These are phyloP conservation scores for Delia radicum DNA, from an alignment of 1,140 invertebrate species.

Conservation along the genomic window DNA sequence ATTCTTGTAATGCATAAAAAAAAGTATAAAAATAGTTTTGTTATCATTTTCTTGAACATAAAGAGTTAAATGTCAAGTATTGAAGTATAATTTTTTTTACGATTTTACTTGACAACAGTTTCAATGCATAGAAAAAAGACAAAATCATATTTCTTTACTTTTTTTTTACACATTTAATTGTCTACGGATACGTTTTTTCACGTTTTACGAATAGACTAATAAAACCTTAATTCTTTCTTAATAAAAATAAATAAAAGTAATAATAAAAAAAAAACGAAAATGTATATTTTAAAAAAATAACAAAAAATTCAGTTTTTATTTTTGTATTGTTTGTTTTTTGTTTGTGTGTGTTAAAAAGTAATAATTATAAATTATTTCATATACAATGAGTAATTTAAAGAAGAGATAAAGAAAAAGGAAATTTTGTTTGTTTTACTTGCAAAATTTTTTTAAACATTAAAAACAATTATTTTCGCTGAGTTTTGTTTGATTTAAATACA, in stretches of 20 bases:
- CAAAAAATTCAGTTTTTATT: conserved; percentile 1
- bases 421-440: background rate
- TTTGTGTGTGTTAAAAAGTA: background rate
- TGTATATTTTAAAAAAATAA: background rate
- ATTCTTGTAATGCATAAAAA: too few species aligned
- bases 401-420: background rate
- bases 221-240: too few species aligned
- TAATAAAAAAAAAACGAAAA: background rate
- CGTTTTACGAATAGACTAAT: too few species aligned
- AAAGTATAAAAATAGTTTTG: too few species aligned
- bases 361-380: conserved; percentile 8
- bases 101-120: too few species aligned
- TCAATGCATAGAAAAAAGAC: too few species aligned
- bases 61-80: too few species aligned
- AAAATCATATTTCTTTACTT: too few species aligned
- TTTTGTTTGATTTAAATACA: conserved; percentile 15
- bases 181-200: too few species aligned
- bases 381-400: conserved; percentile 22
- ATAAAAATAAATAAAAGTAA: background rate
- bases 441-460: background rate
- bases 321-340: background rate
- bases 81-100: too few species aligned
- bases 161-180: too few species aligned
- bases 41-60: too few species aligned
- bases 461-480: background rate